Conservation (phyloP, 1,140 invertebrate species). For the Hormaphis cornu region DNA sequence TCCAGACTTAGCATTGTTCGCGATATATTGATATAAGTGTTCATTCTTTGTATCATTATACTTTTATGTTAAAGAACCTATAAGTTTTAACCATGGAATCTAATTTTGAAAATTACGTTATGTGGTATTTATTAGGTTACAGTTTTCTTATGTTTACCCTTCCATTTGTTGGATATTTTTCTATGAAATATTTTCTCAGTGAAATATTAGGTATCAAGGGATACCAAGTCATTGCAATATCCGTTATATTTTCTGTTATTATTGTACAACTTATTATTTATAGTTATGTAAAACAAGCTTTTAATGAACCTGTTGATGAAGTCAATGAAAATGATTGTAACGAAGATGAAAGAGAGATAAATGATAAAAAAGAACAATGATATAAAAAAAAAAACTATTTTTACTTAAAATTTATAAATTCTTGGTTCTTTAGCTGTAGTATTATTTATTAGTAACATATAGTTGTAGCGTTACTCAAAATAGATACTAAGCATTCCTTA, state of each 20-base stretch:
- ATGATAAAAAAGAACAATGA: conserved; percentile 7
- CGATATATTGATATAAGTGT: not conserved
- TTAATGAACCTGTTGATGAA: conserved; percentile 15
- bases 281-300: conserved; percentile 25
- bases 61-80: not conserved
- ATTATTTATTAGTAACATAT: not conserved
- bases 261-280: conserved; percentile 31
- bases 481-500: not conserved
- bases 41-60: conserved; percentile 7
- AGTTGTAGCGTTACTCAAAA: not conserved
- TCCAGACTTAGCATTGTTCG: not conserved
- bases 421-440: not conserved
- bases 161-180: conserved; percentile 22
- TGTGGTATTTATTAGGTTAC: conserved; percentile 29
- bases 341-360: not conserved
- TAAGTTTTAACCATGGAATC: conserved; percentile 13
- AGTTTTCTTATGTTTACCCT: conserved; percentile 27
- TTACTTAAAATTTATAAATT: not conserved
- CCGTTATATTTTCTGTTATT: conserved; percentile 26
- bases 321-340: not conserved
- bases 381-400: not conserved
- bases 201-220: conserved; percentile 8
- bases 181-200: conserved; percentile 24
- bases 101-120: conserved; percentile 3
- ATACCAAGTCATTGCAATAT: conserved; percentile 8